These are phyloP conservation scores for Plagiodera versicolora DNA, from an alignment of 2,888 invertebrate species.

Conservation along the genomic window DNA sequence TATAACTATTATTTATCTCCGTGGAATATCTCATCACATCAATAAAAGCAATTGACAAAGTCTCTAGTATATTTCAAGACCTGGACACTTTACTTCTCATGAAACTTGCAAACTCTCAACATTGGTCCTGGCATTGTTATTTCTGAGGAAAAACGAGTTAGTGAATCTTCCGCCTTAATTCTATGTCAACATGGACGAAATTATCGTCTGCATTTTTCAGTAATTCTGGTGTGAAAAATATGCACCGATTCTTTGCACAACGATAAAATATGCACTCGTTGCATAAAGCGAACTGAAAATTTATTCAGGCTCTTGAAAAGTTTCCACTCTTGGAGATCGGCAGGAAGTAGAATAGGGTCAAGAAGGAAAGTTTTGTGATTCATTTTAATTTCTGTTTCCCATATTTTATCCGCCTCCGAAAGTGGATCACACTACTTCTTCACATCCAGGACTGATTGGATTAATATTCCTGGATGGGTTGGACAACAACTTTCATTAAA, in stretches of 20 bases:
- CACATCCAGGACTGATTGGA: too few relatives aligned
- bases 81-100: too few relatives aligned
- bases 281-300: neutral
- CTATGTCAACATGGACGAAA: too few relatives aligned
- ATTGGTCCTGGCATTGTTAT: too few relatives aligned
- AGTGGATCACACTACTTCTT: neutral
- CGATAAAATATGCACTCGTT: neutral
- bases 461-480: neutral
- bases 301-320: neutral
- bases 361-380: neutral
- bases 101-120: too few relatives aligned
- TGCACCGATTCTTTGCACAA: neutral
- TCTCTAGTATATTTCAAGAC: too few relatives aligned
- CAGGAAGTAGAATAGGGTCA: neutral
- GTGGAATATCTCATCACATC: too few relatives aligned
- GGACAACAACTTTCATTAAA: neutral
- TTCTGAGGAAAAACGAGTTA: too few relatives aligned
- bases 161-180: too few relatives aligned
- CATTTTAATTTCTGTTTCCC: neutral
- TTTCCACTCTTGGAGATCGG: neutral
- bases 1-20: too few relatives aligned
- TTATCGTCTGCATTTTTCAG: neutral
- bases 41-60: too few relatives aligned
- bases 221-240: neutral
- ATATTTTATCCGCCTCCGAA: neutral